Base-by-base conservation (phyloP, 2,797 vertebrate genomes). In the Fundulus diaphanus region DNA sequence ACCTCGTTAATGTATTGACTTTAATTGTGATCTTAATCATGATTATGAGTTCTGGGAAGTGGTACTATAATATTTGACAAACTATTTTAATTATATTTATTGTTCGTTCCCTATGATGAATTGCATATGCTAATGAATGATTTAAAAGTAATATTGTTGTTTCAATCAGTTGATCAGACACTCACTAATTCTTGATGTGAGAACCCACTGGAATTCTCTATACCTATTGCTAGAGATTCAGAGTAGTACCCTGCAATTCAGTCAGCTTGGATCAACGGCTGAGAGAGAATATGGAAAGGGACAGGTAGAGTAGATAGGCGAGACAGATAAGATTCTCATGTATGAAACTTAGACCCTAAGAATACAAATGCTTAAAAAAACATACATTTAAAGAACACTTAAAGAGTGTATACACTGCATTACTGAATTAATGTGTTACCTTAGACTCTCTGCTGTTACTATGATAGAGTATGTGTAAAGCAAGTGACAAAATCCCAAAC, bases 231-330 rank as follows among this genome's bases (percentile, higher is more conserved):
- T 70, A 56, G 33, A 71, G 31, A 44, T 68, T 31, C 27, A n/a
- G 56, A 79, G 49, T 69, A 79, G 37, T 70, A 69, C 18, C 70
- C 69, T 72, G 81, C 56, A 24, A 78, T 70, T 68, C 79, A 72
- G 75, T 72, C 48, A 65, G 31, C 27, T 42, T 81, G 69, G 72
- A 78, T 67, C 79, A 40, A 11, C 40, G 65, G 29, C 54, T 76
- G 56, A 70, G 54, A 24, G 65, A 65, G 2, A 54, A 63, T 15
- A 63, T 70, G 46, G 20, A 71, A n/a, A 66, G 69, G 22, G 69
- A 77, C 59, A 46, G 61, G 37, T 65, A 63, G 35, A 69, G 15
- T 31, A 33, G 56, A 31, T 18, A 31, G 46, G n/a, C 46, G 12
- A 71, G 15, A 29, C 12, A 18, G 46, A 51, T 20, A 69, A 33